Base-by-base conservation (phyloP, 2,888 invertebrate genomes). In the Ceraclea dissimilis region DNA sequence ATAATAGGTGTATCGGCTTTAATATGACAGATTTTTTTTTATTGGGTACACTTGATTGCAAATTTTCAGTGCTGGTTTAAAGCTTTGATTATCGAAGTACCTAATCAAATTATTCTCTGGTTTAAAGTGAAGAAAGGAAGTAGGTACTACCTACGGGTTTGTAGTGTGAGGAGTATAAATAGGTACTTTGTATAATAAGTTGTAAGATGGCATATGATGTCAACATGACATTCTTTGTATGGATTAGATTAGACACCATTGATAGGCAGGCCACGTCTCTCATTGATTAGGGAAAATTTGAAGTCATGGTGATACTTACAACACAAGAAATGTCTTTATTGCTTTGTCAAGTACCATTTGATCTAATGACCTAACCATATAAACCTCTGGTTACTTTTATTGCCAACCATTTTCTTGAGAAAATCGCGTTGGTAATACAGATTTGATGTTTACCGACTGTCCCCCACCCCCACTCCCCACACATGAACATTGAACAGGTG, bases 361-460 rank as follows among this genome's bases (percentile, higher is more conserved):
- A 49, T 21, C 49, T 54, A 54, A 54, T 54, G 54, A 54, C 54
- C 46, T 49, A 16, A 26, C 43, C 49, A 34, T 22, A 49, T 43
- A 43, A 54, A 57, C 54, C 57, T 48, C 39, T 51, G 59, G 54
- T 59, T 59, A 57, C 56, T 59, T 59, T 56, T 59, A 56, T 59
- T 51, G 51, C 51, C 51, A 39, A 44, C 59, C 56, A 54, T 59
- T 51, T 54, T 52, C 34, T 39, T 13, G 47, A 51, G 39, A 52
- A 54, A 47, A 54, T 50, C 51, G 49, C 50, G 61, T 57, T 56
- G 61, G 59, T 57, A 61, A 61, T 61, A 61, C 61, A 59, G 61
- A 61, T 61, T 61, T 54, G 48, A 57, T 61, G 59, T 59, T 61
- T 61, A 58, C 61, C 59, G 60, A 56, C 58, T 55, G 52, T 44